Evolutionary conservation across 1,140 invertebrate species (phyloP).

Genomic region (Campoletis sonorensis): DNA sequence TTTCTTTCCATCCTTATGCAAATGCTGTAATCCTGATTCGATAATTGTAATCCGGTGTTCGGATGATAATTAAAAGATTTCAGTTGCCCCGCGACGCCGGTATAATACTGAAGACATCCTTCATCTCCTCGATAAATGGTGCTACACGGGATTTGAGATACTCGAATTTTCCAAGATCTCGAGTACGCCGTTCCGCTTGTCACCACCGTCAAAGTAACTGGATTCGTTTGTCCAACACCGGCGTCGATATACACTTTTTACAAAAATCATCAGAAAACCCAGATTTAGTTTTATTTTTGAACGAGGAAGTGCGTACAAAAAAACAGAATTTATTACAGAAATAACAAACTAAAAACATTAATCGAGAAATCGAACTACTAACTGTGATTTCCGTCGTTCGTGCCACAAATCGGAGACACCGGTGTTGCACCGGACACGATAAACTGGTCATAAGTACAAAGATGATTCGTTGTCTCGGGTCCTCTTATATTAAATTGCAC

Average conservation of each 20-base stretch:
- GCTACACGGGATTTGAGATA: conserved; percentile 87
- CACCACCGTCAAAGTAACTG: conserved; percentile 86
- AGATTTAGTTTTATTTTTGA: too few relatives aligned
- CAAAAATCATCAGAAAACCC: conserved; percentile 55
- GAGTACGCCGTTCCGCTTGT: conserved; percentile 85
- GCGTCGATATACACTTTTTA: conserved; percentile 88
- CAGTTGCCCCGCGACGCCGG: conserved; percentile 87
- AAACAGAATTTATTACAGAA: too few relatives aligned
- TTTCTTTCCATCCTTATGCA: conserved; percentile 91
- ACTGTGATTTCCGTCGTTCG: conserved; percentile 91
- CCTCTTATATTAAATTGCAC: conserved; percentile 84
- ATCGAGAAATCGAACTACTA: conserved; percentile 67
- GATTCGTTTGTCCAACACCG: conserved; percentile 83
- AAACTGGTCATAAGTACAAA: conserved; percentile 90
- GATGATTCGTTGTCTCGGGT: conserved; percentile 84
- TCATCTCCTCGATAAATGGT: conserved; percentile 88
- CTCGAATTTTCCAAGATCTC: conserved; percentile 88
- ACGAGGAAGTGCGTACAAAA: too few relatives aligned
- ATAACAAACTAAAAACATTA: not conserved
- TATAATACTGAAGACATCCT: conserved; percentile 90
- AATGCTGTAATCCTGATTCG: conserved; percentile 92
- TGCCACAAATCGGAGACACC: conserved; percentile 88
- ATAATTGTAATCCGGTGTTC: conserved; percentile 85
- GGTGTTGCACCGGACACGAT: conserved; percentile 89
- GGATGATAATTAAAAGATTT: conserved; percentile 91